Conservation (phyloP, 2,888 invertebrate genomes). For the Tuberolachnus salignus region DNA sequence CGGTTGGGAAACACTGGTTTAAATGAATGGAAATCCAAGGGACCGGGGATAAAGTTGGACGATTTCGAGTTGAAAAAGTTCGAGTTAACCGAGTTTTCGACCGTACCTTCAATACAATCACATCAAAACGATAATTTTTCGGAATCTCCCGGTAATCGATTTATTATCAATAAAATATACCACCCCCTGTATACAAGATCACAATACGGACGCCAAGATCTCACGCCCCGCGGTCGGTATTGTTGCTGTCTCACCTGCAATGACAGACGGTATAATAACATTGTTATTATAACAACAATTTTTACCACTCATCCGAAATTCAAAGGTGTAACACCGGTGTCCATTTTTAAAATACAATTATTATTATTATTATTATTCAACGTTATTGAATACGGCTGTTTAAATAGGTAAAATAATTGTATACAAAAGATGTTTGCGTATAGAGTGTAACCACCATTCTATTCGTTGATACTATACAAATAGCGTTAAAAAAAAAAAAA, state of each 20-base stretch:
- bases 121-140: background rate
- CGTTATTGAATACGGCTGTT: background rate
- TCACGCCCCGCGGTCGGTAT: background rate
- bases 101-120: too few relatives aligned
- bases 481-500: too few relatives aligned
- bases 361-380: background rate
- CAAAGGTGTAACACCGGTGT: too few relatives aligned
- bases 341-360: too few relatives aligned
- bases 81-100: too few relatives aligned
- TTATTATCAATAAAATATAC: constrained; percentile 14
- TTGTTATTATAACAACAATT: background rate
- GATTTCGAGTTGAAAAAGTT: too few relatives aligned
- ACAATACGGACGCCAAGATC: background rate
- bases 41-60: too few relatives aligned
- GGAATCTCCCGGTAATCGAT: constrained; percentile 11
- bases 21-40: too few relatives aligned
- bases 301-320: background rate
- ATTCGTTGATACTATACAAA: too few relatives aligned
- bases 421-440: background rate
- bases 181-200: constrained; percentile 3
- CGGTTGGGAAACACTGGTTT: too few relatives aligned
- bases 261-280: background rate
- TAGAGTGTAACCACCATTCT: too few relatives aligned
- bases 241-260: background rate
- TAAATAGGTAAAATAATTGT: background rate